phyloP scores from a whole-genome alignment of 2,113 vertebrate genomes.

The Apaloderma vittatum region DNA sequence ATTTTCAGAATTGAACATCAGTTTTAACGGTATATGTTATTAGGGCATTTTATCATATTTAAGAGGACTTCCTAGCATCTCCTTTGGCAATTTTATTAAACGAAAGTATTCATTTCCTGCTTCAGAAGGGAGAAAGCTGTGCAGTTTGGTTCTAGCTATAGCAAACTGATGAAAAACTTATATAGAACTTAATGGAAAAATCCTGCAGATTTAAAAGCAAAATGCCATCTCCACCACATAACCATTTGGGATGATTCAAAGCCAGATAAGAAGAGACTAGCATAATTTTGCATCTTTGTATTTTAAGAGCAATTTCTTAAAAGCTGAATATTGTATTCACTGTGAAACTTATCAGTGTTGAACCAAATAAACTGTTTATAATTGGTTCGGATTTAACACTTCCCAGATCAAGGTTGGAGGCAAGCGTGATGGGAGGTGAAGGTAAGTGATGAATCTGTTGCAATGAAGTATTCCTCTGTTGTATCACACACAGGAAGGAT shows the following conservation, averaged over 20 bases:
- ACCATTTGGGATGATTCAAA: constrained; percentile 37
- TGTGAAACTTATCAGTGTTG: not conserved
- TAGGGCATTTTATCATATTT: constrained; percentile 43
- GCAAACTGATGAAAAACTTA: constrained; percentile 7
- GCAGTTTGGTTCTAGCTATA: not conserved
- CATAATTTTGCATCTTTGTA: constrained; percentile 4
- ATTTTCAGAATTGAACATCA: constrained; percentile 23
- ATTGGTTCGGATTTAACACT: not conserved
- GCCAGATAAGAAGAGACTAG: constrained; percentile 4
- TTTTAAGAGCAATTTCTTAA: constrained; percentile 43
- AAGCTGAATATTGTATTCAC: constrained; percentile 6
- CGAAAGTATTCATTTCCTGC: constrained; percentile 10
- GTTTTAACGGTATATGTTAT: constrained; percentile 10
- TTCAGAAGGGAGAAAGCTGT: not conserved
- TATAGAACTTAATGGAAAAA: constrained; percentile 33
- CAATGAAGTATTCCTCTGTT: not conserved
- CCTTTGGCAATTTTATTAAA: constrained; percentile 26
- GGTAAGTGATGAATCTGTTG: not conserved
- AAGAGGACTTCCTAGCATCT: constrained; percentile 31
- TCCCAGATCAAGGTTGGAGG: not conserved
- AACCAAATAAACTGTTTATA: not conserved
- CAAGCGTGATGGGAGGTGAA: not conserved
- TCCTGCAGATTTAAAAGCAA: constrained; percentile 29
- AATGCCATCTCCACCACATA: not conserved
- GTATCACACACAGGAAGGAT: not conserved